Percentiles rank a stretch among this genome's conserved stretches.
Conservation (phyloP, 2,113 vertebrate species). For the Myotis davidii region DNA sequence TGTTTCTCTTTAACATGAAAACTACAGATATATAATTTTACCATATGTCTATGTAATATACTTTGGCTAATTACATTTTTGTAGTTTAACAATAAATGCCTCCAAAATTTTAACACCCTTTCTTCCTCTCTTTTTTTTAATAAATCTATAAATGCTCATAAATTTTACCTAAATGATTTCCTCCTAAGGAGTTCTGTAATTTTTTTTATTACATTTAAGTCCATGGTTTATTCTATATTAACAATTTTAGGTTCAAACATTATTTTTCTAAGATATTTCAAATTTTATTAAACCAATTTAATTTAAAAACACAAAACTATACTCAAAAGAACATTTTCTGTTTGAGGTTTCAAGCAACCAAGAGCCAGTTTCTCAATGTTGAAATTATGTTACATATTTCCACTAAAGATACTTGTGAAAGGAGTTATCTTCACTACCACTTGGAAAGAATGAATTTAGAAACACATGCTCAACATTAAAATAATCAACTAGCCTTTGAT, state of each 20-base stretch:
- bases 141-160: not conserved
- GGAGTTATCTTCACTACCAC: conserved; percentile 19
- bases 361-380: not conserved
- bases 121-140: not conserved
- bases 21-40: not conserved
- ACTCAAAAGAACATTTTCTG: not conserved
- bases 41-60: not conserved
- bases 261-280: not conserved
- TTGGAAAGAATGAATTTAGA: conserved; percentile 52
- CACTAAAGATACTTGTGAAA: conserved; percentile 28
- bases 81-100: not conserved
- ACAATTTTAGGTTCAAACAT: not conserved
- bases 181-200: not conserved
- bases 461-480: not conserved
- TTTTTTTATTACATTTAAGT: not conserved
- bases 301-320: not conserved
- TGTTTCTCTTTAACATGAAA: not conserved
- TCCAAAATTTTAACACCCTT: not conserved
- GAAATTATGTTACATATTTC: conserved; percentile 5
- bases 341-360: conserved; percentile 28
- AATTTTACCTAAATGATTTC: not conserved
- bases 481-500: conserved; percentile 68
- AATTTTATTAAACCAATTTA: conserved; percentile 31
- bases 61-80: not conserved
- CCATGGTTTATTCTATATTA: not conserved